These are phyloP conservation scores for Diadegma fenestrale DNA, from an alignment of 2,888 invertebrate species.

Conservation along the genomic window DNA sequence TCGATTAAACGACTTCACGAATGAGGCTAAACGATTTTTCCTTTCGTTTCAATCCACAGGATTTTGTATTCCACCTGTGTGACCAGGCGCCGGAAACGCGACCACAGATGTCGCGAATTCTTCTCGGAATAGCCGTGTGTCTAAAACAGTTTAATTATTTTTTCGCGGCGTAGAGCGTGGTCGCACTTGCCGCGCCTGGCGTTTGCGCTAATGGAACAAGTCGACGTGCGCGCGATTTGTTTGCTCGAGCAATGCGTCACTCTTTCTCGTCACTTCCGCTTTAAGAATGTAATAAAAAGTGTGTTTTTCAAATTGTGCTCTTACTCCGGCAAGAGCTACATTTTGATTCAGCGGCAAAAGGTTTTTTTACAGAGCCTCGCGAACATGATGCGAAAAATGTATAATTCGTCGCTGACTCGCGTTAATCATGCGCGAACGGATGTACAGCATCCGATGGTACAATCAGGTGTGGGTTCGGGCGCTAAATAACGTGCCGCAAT, in stretches of 20 bases:
- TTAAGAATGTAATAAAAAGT: neutral
- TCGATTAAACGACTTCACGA: conserved; percentile 54
- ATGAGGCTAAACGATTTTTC: conserved; percentile 35
- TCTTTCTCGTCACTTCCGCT: neutral
- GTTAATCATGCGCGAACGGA: neutral
- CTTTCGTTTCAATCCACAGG: conserved; percentile 27
- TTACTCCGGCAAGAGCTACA: neutral
- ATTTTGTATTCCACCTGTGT: conserved; percentile 52
- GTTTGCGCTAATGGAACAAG: conserved; percentile 18
- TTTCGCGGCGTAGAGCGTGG: neutral
- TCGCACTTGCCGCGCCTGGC: conserved; percentile 28
- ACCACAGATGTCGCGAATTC: conserved; percentile 42
- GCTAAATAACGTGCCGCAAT: conserved; percentile 58
- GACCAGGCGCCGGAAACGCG: conserved; percentile 48
- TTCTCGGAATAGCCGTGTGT: conserved; percentile 38
- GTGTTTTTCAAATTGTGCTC: neutral
- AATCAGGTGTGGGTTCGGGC: conserved; percentile 37
- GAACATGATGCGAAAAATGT: neutral
- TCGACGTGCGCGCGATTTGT: neutral
- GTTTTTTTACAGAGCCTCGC: neutral
- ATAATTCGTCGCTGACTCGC: neutral
- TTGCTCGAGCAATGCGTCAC: neutral
- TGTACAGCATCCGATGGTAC: conserved; percentile 6
- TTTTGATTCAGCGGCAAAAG: neutral
- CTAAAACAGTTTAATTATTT: conserved; percentile 20